Percentiles rank a stretch among this genome's conserved stretches.
Evolutionary conservation across 2,797 vertebrate species (phyloP).

Genomic region (Novumbra hubbsi): DNA sequence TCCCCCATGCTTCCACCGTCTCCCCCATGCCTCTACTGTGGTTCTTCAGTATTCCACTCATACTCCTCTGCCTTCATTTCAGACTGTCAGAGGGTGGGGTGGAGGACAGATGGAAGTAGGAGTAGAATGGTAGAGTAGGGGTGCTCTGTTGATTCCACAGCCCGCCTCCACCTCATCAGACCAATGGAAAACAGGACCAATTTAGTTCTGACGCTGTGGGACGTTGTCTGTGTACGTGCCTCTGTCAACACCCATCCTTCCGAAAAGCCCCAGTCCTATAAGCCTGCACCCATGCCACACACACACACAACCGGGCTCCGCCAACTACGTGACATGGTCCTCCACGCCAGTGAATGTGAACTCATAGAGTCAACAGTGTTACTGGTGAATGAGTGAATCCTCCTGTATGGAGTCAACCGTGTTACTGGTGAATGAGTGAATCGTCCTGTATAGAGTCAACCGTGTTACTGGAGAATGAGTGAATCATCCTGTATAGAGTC

Average conservation of each 20-base stretch:
- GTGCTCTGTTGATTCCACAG: conserved; percentile 2
- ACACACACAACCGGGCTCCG: neutral
- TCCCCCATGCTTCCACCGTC: neutral
- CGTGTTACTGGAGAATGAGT: no score
- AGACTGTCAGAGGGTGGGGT: conserved; percentile 40
- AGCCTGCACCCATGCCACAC: conserved; percentile 18
- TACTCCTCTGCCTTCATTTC: conserved; percentile 20
- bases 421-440: no score
- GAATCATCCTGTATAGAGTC: no score
- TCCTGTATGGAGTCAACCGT: no score
- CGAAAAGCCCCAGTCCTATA: conserved; percentile 22
- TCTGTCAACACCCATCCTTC: conserved; percentile 3
- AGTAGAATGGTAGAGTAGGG: neutral
- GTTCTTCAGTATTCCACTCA: conserved; percentile 13
- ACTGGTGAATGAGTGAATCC: no score
- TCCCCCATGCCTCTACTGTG: neutral
- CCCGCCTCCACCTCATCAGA: neutral
- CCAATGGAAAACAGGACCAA: conserved; percentile 15
- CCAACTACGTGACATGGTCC: neutral
- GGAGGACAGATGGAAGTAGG: neutral
- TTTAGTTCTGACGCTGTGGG: conserved; percentile 13
- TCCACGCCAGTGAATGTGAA: no score
- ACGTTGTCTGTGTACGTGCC: neutral
- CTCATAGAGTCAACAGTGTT: no score
- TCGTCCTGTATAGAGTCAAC: no score